phyloP scores from a whole-genome alignment of 35 echinoderm and acorn worm species.

The Eucidaris tribuloides region DNA sequence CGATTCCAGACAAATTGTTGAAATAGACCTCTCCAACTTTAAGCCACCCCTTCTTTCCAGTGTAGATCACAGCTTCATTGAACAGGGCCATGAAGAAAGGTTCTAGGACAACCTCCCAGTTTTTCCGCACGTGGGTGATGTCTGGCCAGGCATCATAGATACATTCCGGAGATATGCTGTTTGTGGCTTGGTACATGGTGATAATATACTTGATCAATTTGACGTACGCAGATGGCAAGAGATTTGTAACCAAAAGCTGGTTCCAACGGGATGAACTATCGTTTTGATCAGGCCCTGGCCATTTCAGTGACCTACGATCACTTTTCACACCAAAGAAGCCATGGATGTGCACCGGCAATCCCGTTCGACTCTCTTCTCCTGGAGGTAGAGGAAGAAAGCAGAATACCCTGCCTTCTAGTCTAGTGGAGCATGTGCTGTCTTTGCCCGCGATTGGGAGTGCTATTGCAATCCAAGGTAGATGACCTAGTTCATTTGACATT shows the following conservation, averaged over 20 bases:
- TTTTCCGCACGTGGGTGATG: neutral
- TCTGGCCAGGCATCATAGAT: conserved; percentile 12
- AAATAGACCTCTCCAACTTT: neutral
- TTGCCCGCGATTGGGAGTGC: conserved; percentile 3
- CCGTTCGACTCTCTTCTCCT: conserved; percentile 36
- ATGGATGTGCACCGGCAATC: conserved; percentile 88
- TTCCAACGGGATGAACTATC: conserved; percentile 78
- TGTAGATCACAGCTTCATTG: neutral
- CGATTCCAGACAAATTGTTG: neutral
- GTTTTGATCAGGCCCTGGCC: conserved; percentile 68
- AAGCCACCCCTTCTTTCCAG: neutral
- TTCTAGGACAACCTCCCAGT: conserved; percentile 5
- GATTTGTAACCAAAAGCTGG: conserved; percentile 46
- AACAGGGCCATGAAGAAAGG: conserved; percentile 1
- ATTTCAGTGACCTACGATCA: conserved; percentile 68
- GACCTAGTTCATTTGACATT: neutral
- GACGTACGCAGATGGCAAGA: conserved; percentile 63
- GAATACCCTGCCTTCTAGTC: conserved; percentile 74
- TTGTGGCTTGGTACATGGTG: too few relatives aligned
- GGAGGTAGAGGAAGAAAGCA: conserved; percentile 87
- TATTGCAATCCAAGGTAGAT: neutral
- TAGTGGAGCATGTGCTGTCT: too few relatives aligned
- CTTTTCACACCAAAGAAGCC: conserved; percentile 83
- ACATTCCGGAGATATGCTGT: neutral
- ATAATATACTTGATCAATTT: neutral